These are phyloP conservation scores for Hirtodrosophila histrioides DNA, from an alignment of 2,888 invertebrate species.

Conservation along the genomic window DNA sequence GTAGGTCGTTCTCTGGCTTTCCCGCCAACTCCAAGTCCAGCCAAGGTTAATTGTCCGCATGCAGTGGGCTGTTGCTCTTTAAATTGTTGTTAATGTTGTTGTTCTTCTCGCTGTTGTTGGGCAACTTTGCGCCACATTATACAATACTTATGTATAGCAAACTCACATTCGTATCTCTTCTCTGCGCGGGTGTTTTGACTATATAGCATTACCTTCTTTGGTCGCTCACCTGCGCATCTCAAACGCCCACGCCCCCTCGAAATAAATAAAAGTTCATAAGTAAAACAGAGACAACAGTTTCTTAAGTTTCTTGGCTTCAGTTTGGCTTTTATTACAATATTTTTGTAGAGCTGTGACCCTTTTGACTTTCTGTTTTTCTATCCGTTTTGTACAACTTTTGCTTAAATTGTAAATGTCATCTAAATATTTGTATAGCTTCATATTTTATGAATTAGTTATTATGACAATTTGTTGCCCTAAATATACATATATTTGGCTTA, in stretches of 20 bases:
- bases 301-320: constrained; percentile 35
- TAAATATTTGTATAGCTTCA: neutral
- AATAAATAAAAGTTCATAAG: constrained; percentile 6
- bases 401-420: neutral
- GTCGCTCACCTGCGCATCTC: constrained; percentile 73
- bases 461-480: too few relatives aligned
- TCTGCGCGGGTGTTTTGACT: constrained; percentile 70
- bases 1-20: constrained; percentile 67
- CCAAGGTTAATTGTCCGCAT: constrained; percentile 75
- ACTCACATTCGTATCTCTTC: constrained; percentile 20
- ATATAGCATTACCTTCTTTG: constrained; percentile 70
- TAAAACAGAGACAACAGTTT: constrained; percentile 24
- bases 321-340: constrained; percentile 23
- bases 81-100: neutral
- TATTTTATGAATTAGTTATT: neutral
- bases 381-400: constrained; percentile 16
- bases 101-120: constrained; percentile 31
- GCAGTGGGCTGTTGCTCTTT: constrained; percentile 62
- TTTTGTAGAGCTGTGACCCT: constrained; percentile 26
- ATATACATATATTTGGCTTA: too few relatives aligned
- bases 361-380: constrained; percentile 18
- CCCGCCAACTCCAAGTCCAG: constrained; percentile 77
- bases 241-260: constrained; percentile 48
- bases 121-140: constrained; percentile 49
- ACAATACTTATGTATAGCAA: constrained; percentile 47